A percentile compares a stretch with the other conserved stretches of the same genome.
Conservation (phyloP, 2,888 invertebrate genomes). For the Leptopterna dolabrata region DNA sequence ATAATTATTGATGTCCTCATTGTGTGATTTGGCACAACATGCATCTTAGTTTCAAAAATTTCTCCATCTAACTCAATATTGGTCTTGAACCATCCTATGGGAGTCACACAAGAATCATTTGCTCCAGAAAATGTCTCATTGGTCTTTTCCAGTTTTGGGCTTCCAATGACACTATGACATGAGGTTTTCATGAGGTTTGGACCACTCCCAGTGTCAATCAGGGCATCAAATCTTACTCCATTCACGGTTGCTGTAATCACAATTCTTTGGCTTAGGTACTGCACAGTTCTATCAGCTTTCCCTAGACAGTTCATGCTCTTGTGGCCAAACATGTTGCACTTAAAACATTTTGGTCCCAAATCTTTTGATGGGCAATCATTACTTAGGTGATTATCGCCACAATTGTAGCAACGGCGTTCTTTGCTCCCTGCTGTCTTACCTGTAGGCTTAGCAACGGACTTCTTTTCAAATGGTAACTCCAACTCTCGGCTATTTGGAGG, state of each 20-base stretch:
- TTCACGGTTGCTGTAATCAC: slow-evolving; percentile 16
- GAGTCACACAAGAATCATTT: slow-evolving; percentile 31
- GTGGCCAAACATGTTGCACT: slow-evolving; percentile 42
- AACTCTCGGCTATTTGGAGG: slow-evolving; percentile 20
- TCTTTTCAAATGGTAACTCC: neutral
- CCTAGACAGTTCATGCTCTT: slow-evolving; percentile 43
- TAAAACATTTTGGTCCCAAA: slow-evolving; percentile 37
- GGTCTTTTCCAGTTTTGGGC: slow-evolving; percentile 14
- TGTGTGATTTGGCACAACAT: slow-evolving; percentile 32
- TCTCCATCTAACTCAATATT: slow-evolving; percentile 23
- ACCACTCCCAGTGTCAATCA: slow-evolving; percentile 36
- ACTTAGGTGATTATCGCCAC: slow-evolving; percentile 23
- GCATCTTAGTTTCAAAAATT: slow-evolving; percentile 15
- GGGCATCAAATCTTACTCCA: slow-evolving; percentile 15
- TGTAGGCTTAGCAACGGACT: neutral
- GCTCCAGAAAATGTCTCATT: slow-evolving; percentile 16
- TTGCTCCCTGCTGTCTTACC: neutral
- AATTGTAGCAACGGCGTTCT: slow-evolving; percentile 30
- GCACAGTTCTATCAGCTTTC: slow-evolving; percentile 4
- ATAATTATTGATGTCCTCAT: slow-evolving; percentile 32
- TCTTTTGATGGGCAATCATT: slow-evolving; percentile 36
- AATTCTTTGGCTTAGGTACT: slow-evolving; percentile 6
- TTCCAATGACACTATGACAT: neutral
- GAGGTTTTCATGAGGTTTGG: slow-evolving; percentile 14
- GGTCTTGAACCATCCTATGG: slow-evolving; percentile 43